Conservation (phyloP, 2,797 vertebrate genomes). For the Pampus argenteus region DNA sequence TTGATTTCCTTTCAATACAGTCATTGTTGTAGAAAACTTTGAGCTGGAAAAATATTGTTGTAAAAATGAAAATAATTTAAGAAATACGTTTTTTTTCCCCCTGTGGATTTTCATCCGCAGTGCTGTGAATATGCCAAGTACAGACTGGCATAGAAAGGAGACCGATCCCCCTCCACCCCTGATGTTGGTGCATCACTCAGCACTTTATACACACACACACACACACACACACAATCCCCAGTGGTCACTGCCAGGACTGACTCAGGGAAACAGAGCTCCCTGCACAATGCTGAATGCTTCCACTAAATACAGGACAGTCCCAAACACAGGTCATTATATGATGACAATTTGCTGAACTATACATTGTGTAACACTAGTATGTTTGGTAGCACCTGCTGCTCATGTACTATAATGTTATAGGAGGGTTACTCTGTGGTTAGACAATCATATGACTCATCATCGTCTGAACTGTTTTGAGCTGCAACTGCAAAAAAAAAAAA, state of each 20-base stretch:
- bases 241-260: slow-evolving; percentile 51
- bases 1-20: neutral
- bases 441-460: neutral
- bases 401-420: neutral
- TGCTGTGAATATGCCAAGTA: slow-evolving; percentile 49
- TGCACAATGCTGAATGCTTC: slow-evolving; percentile 22
- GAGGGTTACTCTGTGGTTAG: neutral
- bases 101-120: no score
- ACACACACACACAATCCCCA: slow-evolving; percentile 9
- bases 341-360: neutral
- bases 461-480: neutral
- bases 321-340: slow-evolving; percentile 2
- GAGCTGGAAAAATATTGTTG: neutral
- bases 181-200: slow-evolving; percentile 58
- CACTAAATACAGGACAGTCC: slow-evolving; percentile 6
- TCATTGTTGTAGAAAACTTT: neutral
- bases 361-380: neutral
- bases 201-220: slow-evolving; percentile 42
- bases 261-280: slow-evolving; percentile 42
- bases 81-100: no score
- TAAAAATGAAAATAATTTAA: no score
- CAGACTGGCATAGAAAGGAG: slow-evolving; percentile 36
- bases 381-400: neutral
- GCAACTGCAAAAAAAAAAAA: slow-evolving; percentile 10
- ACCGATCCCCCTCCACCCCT: slow-evolving; percentile 14